A percentile compares a stretch with the other conserved stretches of the same genome.
These are phyloP conservation scores for Augochlorella aurata DNA, from an alignment of 2,888 invertebrate genomes.

Conservation along the genomic window DNA sequence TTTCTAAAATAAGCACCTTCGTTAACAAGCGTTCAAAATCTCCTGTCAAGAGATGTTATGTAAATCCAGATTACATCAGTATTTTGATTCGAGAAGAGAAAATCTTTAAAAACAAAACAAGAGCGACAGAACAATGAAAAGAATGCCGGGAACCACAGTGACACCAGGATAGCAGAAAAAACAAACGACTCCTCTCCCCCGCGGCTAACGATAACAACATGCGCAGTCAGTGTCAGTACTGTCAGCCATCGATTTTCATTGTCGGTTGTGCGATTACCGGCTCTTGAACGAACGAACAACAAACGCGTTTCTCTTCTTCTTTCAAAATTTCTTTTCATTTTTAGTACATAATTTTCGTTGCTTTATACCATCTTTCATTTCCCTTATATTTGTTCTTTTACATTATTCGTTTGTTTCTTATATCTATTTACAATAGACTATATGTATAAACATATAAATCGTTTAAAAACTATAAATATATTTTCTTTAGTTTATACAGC, in stretches of 20 bases:
- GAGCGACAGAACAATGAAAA: slow-evolving; percentile 61
- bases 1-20: too few relatives aligned
- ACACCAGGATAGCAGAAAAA: slow-evolving; percentile 77
- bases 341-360: not conserved
- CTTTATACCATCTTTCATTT: too few relatives aligned
- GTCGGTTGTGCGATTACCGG: slow-evolving; percentile 40
- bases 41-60: not conserved
- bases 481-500: too few relatives aligned
- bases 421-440: too few relatives aligned
- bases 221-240: slow-evolving; percentile 38
- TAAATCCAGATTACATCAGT: not conserved
- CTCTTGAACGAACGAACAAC: slow-evolving; percentile 26
- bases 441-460: too few relatives aligned
- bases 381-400: too few relatives aligned
- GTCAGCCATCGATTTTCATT: slow-evolving; percentile 52
- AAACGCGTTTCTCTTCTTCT: slow-evolving; percentile 33
- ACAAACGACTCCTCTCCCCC: slow-evolving; percentile 30
- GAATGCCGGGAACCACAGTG: slow-evolving; percentile 72
- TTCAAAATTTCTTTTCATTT: slow-evolving; percentile 9
- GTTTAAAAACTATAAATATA: too few relatives aligned
- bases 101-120: slow-evolving; percentile 14
- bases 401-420: too few relatives aligned
- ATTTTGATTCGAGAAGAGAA: not conserved
- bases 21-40: too few relatives aligned
- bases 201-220: slow-evolving; percentile 45